Conservation (phyloP, 1,140 invertebrate genomes). For the Leptinotarsa lineolata region DNA sequence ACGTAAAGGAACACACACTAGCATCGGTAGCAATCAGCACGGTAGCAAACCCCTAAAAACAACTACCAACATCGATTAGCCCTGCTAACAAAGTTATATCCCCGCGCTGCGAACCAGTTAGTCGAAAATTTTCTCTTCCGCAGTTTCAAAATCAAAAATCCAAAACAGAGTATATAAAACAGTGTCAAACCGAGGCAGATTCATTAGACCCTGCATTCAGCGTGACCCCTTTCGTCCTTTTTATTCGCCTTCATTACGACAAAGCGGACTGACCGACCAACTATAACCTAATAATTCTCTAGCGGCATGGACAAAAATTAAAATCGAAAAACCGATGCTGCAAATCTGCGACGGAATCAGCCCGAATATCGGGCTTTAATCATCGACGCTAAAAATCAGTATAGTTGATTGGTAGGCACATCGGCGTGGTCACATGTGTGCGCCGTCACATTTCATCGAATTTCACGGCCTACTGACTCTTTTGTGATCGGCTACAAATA, state of each 20-base stretch:
- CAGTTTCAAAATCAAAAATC: constrained; percentile 23
- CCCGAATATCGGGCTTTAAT: constrained; percentile 29
- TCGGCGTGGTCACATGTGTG: constrained; percentile 49
- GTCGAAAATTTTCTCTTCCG: constrained; percentile 25
- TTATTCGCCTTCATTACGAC: constrained; percentile 27
- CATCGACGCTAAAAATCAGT: constrained; percentile 42
- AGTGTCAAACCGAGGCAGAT: constrained; percentile 25
- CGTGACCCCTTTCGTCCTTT: constrained; percentile 18
- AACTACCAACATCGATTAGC: constrained; percentile 13
- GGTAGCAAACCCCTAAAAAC: constrained; percentile 8
- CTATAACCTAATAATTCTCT: constrained; percentile 25
- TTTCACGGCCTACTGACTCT: constrained; percentile 46
- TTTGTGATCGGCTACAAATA: constrained; percentile 23
- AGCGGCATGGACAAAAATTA: constrained; percentile 25
- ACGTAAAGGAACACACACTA: no score
- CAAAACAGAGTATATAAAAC: constrained; percentile 28
- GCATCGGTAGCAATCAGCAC: no score
- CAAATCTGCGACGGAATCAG: constrained; percentile 26
- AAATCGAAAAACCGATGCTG: constrained; percentile 25
- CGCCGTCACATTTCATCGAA: constrained; percentile 56
- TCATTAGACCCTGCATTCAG: constrained; percentile 25
- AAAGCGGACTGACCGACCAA: constrained; percentile 28
- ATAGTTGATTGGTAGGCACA: constrained; percentile 44
- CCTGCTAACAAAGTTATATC: constrained; percentile 21
- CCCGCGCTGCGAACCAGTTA: constrained; percentile 16